Evolutionary conservation across 1,140 invertebrate genomes (phyloP).

Genomic region (Aphis gossypii): DNA sequence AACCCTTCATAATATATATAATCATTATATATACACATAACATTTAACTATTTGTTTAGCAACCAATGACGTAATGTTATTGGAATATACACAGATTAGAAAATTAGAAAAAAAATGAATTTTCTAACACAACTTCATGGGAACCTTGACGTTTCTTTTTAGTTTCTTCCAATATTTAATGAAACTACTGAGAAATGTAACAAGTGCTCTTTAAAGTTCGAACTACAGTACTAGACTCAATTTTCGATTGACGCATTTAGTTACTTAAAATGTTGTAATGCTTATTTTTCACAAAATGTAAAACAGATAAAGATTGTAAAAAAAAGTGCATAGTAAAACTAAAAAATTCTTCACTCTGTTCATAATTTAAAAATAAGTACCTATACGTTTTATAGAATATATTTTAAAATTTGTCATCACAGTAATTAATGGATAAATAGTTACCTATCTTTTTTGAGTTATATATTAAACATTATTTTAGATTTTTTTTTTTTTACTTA

Average conservation of each 20-base stretch:
- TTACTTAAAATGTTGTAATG: not conserved
- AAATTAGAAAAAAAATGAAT: no score
- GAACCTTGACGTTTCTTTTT: not conserved
- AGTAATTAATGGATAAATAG: no score
- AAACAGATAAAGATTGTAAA: not conserved
- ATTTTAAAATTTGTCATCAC: not conserved
- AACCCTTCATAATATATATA: no score
- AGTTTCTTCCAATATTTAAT: not conserved
- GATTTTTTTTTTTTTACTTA: no score
- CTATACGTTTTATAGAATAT: not conserved
- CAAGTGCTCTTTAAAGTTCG: not conserved
- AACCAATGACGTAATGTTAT: not conserved
- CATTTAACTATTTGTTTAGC: not conserved
- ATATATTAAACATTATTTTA: no score
- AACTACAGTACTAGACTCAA: not conserved
- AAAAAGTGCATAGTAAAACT: not conserved
- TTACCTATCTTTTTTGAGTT: no score
- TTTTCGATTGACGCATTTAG: not conserved
- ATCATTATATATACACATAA: no score
- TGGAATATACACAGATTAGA: not conserved
- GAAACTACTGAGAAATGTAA: not conserved
- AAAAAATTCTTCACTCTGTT: not conserved
- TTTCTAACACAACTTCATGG: not conserved
- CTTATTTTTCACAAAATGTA: not conserved
- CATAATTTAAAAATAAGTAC: not conserved